Percentiles rank a stretch among this genome's conserved stretches.
Conservation (phyloP, 2,888 invertebrate genomes). For the Tetheella fluctuosa region DNA sequence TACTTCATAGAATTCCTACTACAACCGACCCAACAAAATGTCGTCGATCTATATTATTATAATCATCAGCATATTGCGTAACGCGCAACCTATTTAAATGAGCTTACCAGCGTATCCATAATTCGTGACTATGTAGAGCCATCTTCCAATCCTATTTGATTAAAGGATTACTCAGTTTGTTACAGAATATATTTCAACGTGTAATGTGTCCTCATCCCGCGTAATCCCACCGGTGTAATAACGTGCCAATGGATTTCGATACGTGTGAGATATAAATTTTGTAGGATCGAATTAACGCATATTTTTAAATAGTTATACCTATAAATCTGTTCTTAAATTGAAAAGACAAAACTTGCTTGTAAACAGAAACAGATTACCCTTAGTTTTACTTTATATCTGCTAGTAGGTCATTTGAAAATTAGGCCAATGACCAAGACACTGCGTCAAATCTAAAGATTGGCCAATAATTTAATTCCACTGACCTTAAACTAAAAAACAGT, state of each 20-base stretch:
- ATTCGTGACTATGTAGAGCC: slow-evolving; percentile 11
- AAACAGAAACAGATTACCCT: not conserved
- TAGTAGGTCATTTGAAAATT: not conserved
- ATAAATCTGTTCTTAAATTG: no score
- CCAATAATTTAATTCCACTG: not conserved
- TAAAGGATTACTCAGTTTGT: slow-evolving; percentile 19
- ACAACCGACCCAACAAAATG: not conserved
- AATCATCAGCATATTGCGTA: not conserved
- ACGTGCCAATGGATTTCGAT: slow-evolving; percentile 13
- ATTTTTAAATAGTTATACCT: no score
- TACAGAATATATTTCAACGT: slow-evolving; percentile 15
- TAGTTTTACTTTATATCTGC: not conserved
- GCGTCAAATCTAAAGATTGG: not conserved
- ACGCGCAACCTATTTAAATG: not conserved
- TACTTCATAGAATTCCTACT: no score
- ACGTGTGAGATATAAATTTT: slow-evolving; percentile 11
- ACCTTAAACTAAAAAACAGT: not conserved
- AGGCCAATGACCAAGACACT: not conserved
- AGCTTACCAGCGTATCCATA: not conserved
- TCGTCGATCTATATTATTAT: not conserved
- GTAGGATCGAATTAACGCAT: not conserved
- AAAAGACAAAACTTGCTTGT: not conserved
- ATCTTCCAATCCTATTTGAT: slow-evolving; percentile 14
- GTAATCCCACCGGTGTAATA: slow-evolving; percentile 16
- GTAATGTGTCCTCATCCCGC: slow-evolving; percentile 15